phyloP scores from a whole-genome alignment of 2,797 vertebrate genomes.

The Sebastiscus tertius region DNA sequence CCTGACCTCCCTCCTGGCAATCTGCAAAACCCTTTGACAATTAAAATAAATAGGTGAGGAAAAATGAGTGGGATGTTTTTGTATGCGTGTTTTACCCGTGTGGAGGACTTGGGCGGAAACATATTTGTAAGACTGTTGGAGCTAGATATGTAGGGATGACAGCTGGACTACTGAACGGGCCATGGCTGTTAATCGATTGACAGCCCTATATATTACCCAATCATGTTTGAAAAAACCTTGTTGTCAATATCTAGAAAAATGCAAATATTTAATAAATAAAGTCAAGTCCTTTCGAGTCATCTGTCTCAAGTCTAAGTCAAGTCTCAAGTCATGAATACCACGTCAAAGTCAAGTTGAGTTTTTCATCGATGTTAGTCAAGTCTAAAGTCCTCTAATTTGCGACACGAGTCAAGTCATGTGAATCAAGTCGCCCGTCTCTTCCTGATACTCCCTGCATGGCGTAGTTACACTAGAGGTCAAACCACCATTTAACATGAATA shows the following conservation, averaged over 20 bases:
- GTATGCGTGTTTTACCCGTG: slow-evolving; percentile 12
- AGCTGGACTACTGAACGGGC: background rate
- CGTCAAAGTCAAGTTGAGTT: too few relatives aligned
- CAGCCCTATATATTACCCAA: too few relatives aligned
- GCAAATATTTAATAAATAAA: too few relatives aligned
- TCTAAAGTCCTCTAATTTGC: too few relatives aligned
- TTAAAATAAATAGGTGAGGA: slow-evolving; percentile 20
- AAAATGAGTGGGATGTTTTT: slow-evolving; percentile 49
- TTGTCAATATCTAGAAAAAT: too few relatives aligned
- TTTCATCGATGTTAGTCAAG: too few relatives aligned
- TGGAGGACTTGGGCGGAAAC: slow-evolving; percentile 1
- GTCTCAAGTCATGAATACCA: too few relatives aligned
- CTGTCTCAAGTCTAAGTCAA: too few relatives aligned
- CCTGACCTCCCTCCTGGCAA: slow-evolving; percentile 37
- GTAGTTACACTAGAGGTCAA: background rate
- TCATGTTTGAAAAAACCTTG: too few relatives aligned
- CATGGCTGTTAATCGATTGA: too few relatives aligned
- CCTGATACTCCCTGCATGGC: background rate
- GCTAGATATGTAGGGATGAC: background rate
- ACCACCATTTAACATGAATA: background rate
- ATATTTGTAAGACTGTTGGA: background rate
- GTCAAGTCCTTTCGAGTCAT: too few relatives aligned
- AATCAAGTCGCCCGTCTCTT: fast-evolving
- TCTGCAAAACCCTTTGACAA: slow-evolving; percentile 28
- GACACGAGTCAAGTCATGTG: too few relatives aligned